phyloP scores from a whole-genome alignment of 2,113 vertebrate genomes.

The Mus pahari region DNA sequence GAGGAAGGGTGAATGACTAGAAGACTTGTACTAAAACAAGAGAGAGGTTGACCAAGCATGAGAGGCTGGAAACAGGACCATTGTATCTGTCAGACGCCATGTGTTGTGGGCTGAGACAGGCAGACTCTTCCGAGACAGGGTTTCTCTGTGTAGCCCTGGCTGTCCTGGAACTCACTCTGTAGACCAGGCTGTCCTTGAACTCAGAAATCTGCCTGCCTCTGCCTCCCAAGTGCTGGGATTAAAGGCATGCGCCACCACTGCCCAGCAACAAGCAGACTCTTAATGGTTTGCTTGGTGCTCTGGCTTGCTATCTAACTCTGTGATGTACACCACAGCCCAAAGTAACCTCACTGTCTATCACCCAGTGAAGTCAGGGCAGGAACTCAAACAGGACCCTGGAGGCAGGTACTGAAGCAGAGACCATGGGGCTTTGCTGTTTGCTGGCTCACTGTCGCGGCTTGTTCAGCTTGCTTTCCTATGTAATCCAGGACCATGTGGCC shows the following conservation, averaged over 20 bases:
- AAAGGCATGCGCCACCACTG: no score
- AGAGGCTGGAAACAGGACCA: no score
- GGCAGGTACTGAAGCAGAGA: not conserved
- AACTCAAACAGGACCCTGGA: not conserved
- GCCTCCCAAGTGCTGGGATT: no score
- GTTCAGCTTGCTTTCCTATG: not conserved
- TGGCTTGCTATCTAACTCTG: not conserved
- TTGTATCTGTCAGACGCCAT: fast-evolving
- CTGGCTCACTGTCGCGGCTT: not conserved
- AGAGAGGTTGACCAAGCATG: not conserved
- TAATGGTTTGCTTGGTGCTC: not conserved
- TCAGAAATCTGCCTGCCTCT: no score
- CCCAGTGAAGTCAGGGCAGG: not conserved
- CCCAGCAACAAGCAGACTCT: not conserved
- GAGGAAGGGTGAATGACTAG: not conserved
- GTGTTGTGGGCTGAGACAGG: not conserved
- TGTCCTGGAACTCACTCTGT: no score
- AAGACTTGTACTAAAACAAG: not conserved
- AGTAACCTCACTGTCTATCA: not conserved
- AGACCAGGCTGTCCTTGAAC: no score
- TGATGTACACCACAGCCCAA: not conserved
- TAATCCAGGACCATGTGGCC: not conserved
- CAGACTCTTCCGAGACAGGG: not conserved
- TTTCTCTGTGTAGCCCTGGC: no score
- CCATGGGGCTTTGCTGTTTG: not conserved